Conservation (phyloP, 2,888 invertebrate species). For the Hyposoter dolosus region DNA sequence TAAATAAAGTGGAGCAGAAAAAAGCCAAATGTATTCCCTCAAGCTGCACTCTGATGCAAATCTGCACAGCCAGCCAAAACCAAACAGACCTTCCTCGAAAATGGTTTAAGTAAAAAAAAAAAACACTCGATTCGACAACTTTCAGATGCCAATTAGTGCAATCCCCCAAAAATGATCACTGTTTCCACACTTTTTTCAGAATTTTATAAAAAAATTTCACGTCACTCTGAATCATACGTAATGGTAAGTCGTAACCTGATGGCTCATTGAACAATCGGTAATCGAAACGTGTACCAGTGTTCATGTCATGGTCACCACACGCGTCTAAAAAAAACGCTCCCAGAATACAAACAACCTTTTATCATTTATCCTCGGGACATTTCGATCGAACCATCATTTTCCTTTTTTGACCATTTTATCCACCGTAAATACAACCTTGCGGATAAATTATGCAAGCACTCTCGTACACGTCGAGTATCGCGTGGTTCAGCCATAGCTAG, state of each 20-base stretch:
- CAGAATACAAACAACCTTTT: slow-evolving; percentile 74
- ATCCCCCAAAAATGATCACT: background rate
- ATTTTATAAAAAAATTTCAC: background rate
- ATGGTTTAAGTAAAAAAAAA: too few species aligned
- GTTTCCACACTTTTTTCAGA: background rate
- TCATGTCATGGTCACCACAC: slow-evolving; percentile 74
- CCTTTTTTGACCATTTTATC: slow-evolving; percentile 14
- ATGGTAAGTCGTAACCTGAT: slow-evolving; percentile 29
- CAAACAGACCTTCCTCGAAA: background rate
- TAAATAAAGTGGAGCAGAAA: background rate
- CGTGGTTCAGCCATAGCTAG: background rate
- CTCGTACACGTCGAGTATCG: background rate
- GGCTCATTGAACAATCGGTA: slow-evolving; percentile 55
- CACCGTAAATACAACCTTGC: background rate
- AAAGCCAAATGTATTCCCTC: background rate
- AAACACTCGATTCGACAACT: background rate
- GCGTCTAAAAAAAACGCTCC: slow-evolving; percentile 59
- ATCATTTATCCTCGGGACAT: background rate
- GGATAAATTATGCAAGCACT: background rate
- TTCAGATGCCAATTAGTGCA: background rate
- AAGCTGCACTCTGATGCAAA: too few species aligned
- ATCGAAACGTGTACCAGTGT: slow-evolving; percentile 61
- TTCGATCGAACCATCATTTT: background rate
- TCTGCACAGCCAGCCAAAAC: too few species aligned
- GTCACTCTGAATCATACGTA: background rate